phyloP scores from a whole-genome alignment of 2,113 vertebrate genomes.

The Falco punctatus region DNA sequence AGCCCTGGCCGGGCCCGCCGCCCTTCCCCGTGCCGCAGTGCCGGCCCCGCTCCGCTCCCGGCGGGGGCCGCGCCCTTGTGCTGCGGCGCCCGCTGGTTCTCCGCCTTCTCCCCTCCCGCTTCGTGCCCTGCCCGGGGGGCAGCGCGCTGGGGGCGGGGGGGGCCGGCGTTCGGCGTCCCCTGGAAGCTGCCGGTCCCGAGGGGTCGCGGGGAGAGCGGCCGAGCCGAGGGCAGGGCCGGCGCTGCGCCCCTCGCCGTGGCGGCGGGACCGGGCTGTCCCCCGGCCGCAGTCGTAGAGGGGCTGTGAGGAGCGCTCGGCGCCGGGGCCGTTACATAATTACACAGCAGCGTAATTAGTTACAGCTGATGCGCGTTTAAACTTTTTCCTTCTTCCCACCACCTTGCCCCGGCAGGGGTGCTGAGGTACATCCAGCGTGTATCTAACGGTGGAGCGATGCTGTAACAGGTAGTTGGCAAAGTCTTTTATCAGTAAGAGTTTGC shows the following conservation, averaged over 20 bases:
- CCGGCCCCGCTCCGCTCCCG: neutral
- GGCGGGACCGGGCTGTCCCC: neutral
- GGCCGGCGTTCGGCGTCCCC: neutral
- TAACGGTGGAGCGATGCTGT: accelerated
- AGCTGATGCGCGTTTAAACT: neutral
- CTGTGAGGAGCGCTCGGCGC: accelerated
- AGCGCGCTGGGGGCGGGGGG: no score
- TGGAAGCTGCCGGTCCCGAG: neutral
- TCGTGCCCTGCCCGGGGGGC: neutral
- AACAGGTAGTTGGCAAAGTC: neutral
- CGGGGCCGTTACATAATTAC: accelerated
- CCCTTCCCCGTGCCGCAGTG: neutral
- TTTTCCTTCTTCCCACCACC: neutral
- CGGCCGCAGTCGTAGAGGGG: neutral
- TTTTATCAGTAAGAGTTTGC: neutral
- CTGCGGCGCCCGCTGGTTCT: neutral
- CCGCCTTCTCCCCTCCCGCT: neutral
- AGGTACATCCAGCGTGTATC: accelerated
- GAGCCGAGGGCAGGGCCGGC: neutral
- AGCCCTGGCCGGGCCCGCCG: neutral
- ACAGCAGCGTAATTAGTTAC: neutral
- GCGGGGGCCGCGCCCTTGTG: neutral
- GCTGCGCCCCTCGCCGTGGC: neutral
- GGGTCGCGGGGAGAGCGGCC: neutral
- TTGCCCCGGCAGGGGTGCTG: neutral